Evolutionary conservation across 2,797 vertebrate species (phyloP), one percentile per base, ranked within the genome.

Genomic region (Neopelma chrysocephalum): DNA sequence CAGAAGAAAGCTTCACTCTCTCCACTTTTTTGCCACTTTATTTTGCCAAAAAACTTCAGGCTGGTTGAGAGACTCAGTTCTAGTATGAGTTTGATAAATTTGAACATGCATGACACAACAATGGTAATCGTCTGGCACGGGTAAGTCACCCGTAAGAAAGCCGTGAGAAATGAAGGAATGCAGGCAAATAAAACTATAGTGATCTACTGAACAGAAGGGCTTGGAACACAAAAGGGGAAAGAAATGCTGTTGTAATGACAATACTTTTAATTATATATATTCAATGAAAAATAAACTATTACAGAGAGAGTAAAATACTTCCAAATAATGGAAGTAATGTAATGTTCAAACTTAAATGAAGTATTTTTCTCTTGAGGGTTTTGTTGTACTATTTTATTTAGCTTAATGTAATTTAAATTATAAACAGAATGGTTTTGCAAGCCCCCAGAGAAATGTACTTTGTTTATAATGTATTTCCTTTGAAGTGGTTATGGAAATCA

Each of bases 391-490:
- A 91, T 90, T 96, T 96, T 95, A 84, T 93, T 94, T 89, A 93
- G 80, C 73, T 80, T 93, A 96, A 96, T 82, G 64, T 22, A 90
- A 95, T 91, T 97, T 95, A 88, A 85, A 95, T 96, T 90, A 96
- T 83, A 93, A 96, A 96, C 93, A 82, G 75, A 94, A 95, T 86
- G 84, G 66, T 84, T 96, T 93, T 90, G 56, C 71, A 92, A 85
- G 58, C 47, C 95, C 64, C 84, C 13, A 81, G 90, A 94, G 89
- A 94, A 97, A 81, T 32, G 60, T 68, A 77, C 96, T 96, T 94
- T 94, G 93, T 93, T 95, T 94, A 87, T 94, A 95, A 96, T 69
- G 40, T 80, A 87, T 92, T 96, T 95, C 61, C 88, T 96, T 96
- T 91, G 84, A 96, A 96, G 94, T 40, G 31, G 71, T 87, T 91